phyloP scores from a whole-genome alignment of 2,888 invertebrate genomes.

The Synergus itoensis region DNA sequence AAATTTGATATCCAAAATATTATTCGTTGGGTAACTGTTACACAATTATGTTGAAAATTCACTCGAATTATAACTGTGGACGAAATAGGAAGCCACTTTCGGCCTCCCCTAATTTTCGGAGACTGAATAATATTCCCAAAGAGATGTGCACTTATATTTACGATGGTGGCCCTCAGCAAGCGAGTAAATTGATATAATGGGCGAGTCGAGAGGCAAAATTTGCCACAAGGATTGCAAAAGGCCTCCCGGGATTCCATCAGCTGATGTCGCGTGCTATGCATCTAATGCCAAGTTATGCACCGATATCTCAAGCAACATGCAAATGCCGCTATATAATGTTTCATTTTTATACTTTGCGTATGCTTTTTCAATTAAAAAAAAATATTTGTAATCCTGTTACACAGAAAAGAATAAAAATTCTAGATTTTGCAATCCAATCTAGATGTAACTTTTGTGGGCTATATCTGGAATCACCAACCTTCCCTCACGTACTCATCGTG shows the following conservation, averaged over 20 bases:
- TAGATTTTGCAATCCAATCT: neutral
- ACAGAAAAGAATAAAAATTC: neutral
- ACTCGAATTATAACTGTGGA: no score
- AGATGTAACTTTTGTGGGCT: neutral
- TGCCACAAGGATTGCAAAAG: constrained; percentile 19
- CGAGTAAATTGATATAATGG: constrained; percentile 26
- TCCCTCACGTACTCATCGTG: constrained; percentile 3
- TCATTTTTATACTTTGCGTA: no score
- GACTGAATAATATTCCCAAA: constrained; percentile 9
- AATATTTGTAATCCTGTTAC: neutral
- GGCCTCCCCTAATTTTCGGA: neutral
- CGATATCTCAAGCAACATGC: constrained; percentile 24
- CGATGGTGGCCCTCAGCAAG: neutral
- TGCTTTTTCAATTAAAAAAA: no score
- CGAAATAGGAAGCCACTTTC: neutral
- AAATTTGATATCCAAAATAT: no score
- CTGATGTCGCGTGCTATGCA: constrained; percentile 11
- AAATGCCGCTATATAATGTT: neutral
- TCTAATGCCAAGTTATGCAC: constrained; percentile 2
- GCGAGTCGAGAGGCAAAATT: constrained; percentile 11
- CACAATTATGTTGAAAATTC: no score
- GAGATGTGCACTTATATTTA: neutral
- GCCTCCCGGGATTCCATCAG: constrained; percentile 11
- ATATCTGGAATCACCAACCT: neutral
- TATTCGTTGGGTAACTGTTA: no score